Evolutionary conservation across 53 echinoderm and acorn worm genomes (phyloP), one percentile per base, ranked within the genome.

Genomic region (Actinopyga echinites): DNA sequence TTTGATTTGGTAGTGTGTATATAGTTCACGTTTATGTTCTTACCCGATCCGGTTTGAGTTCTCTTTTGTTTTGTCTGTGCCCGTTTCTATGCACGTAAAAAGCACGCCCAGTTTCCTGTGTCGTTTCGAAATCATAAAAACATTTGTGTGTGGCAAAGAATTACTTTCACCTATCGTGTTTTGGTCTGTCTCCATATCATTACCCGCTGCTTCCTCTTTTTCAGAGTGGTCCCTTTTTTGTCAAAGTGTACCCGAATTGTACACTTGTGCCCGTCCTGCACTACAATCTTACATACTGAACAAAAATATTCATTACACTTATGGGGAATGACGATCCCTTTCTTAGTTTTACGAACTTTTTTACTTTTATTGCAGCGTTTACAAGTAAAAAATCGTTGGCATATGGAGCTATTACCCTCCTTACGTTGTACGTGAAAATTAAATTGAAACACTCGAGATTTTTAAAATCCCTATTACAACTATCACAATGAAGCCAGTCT

Each of bases 381-480:
- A 45, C 93, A 93, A 11, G 55, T 56, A 54, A 54, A 54, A 55
- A 43, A 71, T 17, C 42, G 19, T 54, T 64, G 64, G 64, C 38
- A 33, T 9, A 65, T 64, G 30, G 29, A 45, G 26, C 3, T 1
- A 23, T 49, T 65, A 59, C 8, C 53, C 44, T 58, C 64, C 62
- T 55, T 52, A 3, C 40, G 55, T 10, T 30, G 28, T 22, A 75
- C 33, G 29, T 95, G 89, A 36, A 85, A 82, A 6, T 75, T 40
- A 69, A 82, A 6, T 75, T 40, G 60, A 56, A 89, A 64, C 95
- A 95, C 2, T 11, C 8, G 6, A n/a, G 6, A 36, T 85, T 74
- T 44, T 91, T 91, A 74, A 91, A 95, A 30, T 87, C 43, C 6
- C 87, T 74, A 56, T 91, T 75, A n/a, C 95, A 95, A 9, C 63